These are phyloP conservation scores for Falcaria lacertinaria DNA, from an alignment of 2,888 invertebrate species.

Conservation along the genomic window DNA sequence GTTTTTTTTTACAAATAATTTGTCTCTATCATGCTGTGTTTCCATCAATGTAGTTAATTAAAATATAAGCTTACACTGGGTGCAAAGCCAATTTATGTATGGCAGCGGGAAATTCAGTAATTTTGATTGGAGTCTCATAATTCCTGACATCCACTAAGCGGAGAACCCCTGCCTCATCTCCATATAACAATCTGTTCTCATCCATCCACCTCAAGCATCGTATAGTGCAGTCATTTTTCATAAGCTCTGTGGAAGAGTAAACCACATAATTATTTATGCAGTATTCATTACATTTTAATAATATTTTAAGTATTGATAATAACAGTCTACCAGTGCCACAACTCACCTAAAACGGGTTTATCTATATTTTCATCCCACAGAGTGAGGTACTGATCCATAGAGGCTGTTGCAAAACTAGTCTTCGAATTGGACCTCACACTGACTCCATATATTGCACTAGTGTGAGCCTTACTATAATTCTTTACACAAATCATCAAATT, in stretches of 20 bases:
- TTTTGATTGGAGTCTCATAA: conserved; percentile 28
- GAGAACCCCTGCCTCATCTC: conserved; percentile 65
- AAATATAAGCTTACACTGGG: conserved; percentile 43
- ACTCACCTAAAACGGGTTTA: conserved; percentile 53
- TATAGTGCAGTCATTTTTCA: conserved; percentile 55
- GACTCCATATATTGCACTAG: conserved; percentile 61
- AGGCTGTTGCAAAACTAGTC: conserved; percentile 73
- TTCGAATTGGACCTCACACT: conserved; percentile 67
- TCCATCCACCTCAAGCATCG: conserved; percentile 66
- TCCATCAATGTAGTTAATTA: too few relatives aligned
- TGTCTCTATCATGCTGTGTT: too few relatives aligned
- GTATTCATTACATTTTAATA: too few relatives aligned
- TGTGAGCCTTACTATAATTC: conserved; percentile 72
- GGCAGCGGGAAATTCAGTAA: conserved; percentile 57
- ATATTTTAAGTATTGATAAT: too few relatives aligned
- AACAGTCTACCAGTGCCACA: too few relatives aligned
- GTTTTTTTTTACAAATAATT: too few relatives aligned
- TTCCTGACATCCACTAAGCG: conserved; percentile 54
- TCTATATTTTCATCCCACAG: conserved; percentile 75
- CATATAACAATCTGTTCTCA: conserved; percentile 56
- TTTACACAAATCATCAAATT: conserved; percentile 62
- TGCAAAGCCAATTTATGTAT: conserved; percentile 55
- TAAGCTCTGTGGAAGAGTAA: conserved; percentile 44
- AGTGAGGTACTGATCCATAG: conserved; percentile 73
- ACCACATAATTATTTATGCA: too few relatives aligned